Conservation (phyloP, 1,140 invertebrate genomes). For the Polyergus mexicanus region DNA sequence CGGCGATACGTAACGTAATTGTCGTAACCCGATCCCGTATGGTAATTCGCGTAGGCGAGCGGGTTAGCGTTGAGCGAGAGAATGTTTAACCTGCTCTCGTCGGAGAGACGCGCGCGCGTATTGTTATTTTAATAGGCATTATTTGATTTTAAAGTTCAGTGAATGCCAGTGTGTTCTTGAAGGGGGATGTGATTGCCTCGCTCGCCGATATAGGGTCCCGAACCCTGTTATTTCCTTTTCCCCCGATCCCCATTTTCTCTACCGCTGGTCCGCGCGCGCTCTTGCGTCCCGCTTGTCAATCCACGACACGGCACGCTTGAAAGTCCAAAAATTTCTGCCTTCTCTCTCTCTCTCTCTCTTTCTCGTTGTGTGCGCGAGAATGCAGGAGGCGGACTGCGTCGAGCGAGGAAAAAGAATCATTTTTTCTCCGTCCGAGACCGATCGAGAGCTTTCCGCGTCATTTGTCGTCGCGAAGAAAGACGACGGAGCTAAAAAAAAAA, state of each 20-base stretch:
- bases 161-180: slow-evolving; percentile 84
- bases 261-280: slow-evolving; percentile 53
- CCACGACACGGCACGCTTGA: slow-evolving; percentile 52
- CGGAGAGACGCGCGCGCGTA: slow-evolving; percentile 78
- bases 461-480: neutral
- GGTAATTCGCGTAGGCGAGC: slow-evolving; percentile 79
- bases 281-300: slow-evolving; percentile 22
- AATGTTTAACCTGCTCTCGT: slow-evolving; percentile 85
- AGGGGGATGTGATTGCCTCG: slow-evolving; percentile 85
- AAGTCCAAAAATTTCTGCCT: slow-evolving; percentile 62
- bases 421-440: neutral
- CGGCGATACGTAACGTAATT: slow-evolving; percentile 84
- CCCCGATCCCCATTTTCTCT: slow-evolving; percentile 78
- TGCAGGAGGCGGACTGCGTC: neutral
- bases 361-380: slow-evolving; percentile 52
- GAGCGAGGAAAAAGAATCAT: neutral
- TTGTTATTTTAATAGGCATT: slow-evolving; percentile 87
- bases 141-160: slow-evolving; percentile 87
- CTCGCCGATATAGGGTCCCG: slow-evolving; percentile 82
- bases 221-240: slow-evolving; percentile 84
- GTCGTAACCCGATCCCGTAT: slow-evolving; percentile 86
- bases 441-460: slow-evolving; percentile 16
- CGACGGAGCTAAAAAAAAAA: neutral
- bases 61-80: slow-evolving; percentile 81
- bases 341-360: neutral